Conservation (phyloP, 2,113 vertebrate species). For the Carlito syrichta region DNA sequence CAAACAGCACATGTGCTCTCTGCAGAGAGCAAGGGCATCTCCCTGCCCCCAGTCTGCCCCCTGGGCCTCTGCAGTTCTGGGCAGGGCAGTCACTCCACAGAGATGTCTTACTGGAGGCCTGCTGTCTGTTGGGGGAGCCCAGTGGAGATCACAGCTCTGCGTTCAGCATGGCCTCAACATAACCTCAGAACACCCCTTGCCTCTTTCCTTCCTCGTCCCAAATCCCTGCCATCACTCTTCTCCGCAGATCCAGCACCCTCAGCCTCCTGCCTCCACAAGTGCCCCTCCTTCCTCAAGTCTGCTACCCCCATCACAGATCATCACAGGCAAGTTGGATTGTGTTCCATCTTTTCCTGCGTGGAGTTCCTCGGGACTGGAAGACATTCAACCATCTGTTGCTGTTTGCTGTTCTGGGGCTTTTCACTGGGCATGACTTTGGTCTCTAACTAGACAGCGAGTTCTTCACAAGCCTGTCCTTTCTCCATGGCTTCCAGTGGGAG, state of each 20-base stretch:
- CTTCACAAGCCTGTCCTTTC: not conserved
- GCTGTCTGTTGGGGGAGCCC: not conserved
- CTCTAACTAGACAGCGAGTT: slow-evolving; percentile 20
- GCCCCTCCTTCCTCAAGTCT: not conserved
- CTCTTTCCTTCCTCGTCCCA: not conserved
- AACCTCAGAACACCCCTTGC: not conserved
- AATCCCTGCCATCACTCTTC: not conserved
- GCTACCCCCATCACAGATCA: not conserved
- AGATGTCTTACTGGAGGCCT: not conserved
- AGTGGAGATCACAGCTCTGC: not conserved
- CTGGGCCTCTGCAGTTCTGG: not conserved
- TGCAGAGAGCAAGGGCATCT: not conserved
- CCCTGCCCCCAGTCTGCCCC: not conserved
- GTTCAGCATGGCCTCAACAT: not conserved
- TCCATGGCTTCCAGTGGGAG: not conserved
- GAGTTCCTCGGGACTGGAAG: slow-evolving; percentile 26
- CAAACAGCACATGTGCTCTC: not conserved
- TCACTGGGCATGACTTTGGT: slow-evolving; percentile 25
- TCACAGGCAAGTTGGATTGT: not conserved
- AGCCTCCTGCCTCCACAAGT: not conserved
- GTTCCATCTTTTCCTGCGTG: slow-evolving; percentile 12
- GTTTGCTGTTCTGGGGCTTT: slow-evolving; percentile 45
- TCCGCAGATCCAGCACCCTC: not conserved
- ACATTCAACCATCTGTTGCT: slow-evolving; percentile 67
- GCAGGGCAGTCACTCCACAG: not conserved